Conservation (phyloP, 35 echinoderm and acorn worm genomes). For the Patiria miniata region DNA sequence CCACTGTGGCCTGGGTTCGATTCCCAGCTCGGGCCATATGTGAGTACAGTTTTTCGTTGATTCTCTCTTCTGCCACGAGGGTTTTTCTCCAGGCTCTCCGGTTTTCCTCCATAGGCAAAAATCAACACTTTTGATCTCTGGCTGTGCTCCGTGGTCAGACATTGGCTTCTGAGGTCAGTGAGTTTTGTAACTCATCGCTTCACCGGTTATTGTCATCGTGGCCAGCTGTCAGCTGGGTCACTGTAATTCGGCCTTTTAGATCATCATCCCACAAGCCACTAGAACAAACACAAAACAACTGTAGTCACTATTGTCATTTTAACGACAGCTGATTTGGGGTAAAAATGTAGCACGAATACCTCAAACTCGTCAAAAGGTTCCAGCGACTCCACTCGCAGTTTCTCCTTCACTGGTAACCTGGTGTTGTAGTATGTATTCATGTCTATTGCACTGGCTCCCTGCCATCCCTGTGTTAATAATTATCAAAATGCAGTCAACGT, state of each 20-base stretch:
- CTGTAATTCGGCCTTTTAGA: constrained; percentile 26
- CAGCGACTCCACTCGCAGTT: constrained; percentile 51
- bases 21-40: too few relatives aligned
- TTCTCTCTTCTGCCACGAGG: too few relatives aligned
- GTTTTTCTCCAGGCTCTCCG: too few relatives aligned
- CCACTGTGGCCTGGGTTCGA: too few relatives aligned
- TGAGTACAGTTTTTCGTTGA: too few relatives aligned
- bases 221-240: background rate
- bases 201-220: constrained; percentile 27
- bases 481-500: background rate
- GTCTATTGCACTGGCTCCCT: constrained; percentile 30
- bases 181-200: background rate
- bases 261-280: background rate
- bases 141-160: too few relatives aligned
- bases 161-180: background rate
- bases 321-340: too few relatives aligned
- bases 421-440: constrained; percentile 78
- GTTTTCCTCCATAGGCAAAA: too few relatives aligned
- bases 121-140: too few relatives aligned
- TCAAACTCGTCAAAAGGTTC: constrained; percentile 99
- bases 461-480: constrained; percentile 66
- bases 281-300: background rate
- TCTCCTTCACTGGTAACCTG: constrained; percentile 50
- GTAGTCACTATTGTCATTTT: too few relatives aligned
- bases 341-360: constrained; percentile 19